Evolutionary conservation across 1,140 invertebrate genomes (phyloP).

Genomic region (Neodiprion pinetum): DNA sequence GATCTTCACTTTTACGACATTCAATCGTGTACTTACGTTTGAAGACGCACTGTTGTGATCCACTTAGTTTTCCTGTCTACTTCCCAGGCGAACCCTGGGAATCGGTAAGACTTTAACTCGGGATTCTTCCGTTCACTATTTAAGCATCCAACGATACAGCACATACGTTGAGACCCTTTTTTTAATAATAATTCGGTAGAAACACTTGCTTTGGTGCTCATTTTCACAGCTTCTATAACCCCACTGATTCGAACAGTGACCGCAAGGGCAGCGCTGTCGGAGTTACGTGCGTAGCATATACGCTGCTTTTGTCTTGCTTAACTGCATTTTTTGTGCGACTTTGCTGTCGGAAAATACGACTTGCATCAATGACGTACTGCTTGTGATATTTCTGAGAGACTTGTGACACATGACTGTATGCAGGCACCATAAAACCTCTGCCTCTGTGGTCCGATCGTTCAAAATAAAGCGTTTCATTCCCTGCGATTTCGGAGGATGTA

Average conservation of each 20-base stretch:
- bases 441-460: constrained; percentile 3
- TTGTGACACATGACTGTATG: constrained; percentile 14
- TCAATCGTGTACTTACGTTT: too few relatives aligned
- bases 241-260: neutral
- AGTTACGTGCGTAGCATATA: constrained; percentile 27
- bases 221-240: too few relatives aligned
- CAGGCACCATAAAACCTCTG: constrained; percentile 18
- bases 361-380: constrained; percentile 11
- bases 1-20: too few relatives aligned
- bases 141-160: neutral
- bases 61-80: too few relatives aligned
- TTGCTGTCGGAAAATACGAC: constrained; percentile 26
- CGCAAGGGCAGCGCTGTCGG: neutral
- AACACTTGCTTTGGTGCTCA: neutral
- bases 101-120: neutral
- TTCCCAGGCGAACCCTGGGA: too few relatives aligned
- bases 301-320: constrained; percentile 29
- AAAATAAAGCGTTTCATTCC: constrained; percentile 7
- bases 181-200: neutral
- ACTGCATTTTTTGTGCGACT: constrained; percentile 30
- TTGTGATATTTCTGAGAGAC: constrained; percentile 11
- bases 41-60: too few relatives aligned
- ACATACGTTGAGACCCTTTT: neutral
- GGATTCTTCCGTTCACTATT: constrained; percentile 3
- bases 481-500: constrained; percentile 1